A percentile compares a stretch with the other conserved stretches of the same genome.
Conservation (phyloP, 2,113 vertebrate genomes). For the Lamprotornis superbus region DNA sequence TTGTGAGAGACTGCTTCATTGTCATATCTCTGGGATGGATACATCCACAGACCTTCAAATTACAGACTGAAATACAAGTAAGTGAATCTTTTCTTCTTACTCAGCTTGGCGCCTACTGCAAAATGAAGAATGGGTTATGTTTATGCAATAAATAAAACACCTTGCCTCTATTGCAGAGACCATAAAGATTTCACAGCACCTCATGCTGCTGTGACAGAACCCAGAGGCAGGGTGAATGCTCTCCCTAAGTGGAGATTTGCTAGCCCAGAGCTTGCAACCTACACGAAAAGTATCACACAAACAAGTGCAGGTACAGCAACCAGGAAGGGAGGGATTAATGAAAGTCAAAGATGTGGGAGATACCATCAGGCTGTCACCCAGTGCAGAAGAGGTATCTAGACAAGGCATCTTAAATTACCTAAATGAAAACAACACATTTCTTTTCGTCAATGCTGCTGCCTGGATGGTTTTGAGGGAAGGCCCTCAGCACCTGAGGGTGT, state of each 20-base stretch:
- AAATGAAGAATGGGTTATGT: background rate
- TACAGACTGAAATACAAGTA: background rate
- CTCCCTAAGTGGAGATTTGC: background rate
- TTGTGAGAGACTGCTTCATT: background rate
- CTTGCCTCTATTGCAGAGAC: background rate
- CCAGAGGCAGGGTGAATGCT: background rate
- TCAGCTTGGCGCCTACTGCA: background rate
- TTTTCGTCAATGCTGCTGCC: background rate
- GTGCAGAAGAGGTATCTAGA: conserved; percentile 6
- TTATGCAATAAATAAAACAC: background rate
- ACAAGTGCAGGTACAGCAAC: background rate
- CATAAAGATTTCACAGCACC: background rate
- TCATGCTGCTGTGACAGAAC: background rate
- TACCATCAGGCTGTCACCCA: conserved; percentile 33
- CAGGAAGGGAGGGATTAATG: conserved; percentile 64
- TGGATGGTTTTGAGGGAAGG: background rate
- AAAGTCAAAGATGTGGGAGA: conserved; percentile 16
- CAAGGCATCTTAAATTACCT: conserved; percentile 32
- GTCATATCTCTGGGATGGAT: background rate
- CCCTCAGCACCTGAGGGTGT: background rate
- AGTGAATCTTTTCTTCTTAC: background rate
- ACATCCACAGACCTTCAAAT: background rate
- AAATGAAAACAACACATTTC: conserved; percentile 25
- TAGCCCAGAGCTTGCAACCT: background rate
- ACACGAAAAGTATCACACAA: background rate